Conservation (phyloP, 1,140 invertebrate genomes). For the Bilobella aurantiaca region DNA sequence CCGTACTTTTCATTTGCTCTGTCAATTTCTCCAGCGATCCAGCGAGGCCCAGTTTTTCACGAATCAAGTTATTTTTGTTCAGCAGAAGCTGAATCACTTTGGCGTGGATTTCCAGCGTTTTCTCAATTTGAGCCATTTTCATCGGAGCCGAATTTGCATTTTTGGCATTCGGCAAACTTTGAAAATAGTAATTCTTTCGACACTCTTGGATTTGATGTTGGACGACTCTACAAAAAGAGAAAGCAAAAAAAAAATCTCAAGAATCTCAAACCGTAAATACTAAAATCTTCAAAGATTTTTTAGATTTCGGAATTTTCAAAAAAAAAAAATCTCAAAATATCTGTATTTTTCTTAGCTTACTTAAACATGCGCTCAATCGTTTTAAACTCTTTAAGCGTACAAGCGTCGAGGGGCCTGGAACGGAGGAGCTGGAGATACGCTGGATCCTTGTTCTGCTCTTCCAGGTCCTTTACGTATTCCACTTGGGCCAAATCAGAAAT, state of each 20-base stretch:
- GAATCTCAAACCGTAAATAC: neutral
- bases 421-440: conserved; percentile 12
- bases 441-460: conserved; percentile 8
- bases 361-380: neutral
- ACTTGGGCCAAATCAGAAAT: conserved; percentile 12
- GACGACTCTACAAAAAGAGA: neutral
- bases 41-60: neutral
- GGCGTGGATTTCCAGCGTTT: neutral
- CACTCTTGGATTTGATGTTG: conserved; percentile 2
- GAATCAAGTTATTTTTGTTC: neutral
- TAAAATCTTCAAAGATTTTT: neutral
- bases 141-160: neutral
- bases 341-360: neutral
- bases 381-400: conserved; percentile 8
- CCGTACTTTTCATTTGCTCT: neutral
- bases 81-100: neutral
- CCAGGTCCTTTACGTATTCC: conserved; percentile 15
- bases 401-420: conserved; percentile 9
- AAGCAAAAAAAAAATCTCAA: neutral
- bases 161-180: neutral
- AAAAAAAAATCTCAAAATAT: neutral
- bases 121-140: neutral
- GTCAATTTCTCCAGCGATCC: neutral
- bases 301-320: neutral
- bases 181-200: neutral